Conservation (phyloP, 2,888 invertebrate species). For the Dryobota labecula region DNA sequence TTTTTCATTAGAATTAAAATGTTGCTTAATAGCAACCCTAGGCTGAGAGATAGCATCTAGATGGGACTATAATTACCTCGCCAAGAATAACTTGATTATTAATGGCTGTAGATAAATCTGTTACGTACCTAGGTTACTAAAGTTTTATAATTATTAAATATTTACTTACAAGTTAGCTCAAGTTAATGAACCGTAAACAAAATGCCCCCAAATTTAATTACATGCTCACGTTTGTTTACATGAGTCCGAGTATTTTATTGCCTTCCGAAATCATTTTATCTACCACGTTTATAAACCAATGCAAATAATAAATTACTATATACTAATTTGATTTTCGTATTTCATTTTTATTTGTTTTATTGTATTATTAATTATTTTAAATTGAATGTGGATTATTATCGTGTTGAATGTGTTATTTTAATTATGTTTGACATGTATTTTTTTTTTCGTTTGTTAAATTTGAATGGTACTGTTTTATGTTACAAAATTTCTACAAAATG, state of each 20-base stretch:
- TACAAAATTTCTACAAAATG: too few species aligned
- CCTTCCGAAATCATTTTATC: constrained; percentile 14
- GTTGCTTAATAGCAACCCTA: constrained; percentile 17
- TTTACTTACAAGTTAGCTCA: constrained; percentile 1
- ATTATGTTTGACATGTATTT: too few species aligned
- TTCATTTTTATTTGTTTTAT: too few species aligned
- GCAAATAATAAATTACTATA: too few species aligned
- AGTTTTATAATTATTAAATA: constrained; percentile 13
- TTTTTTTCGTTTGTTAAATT: too few species aligned
- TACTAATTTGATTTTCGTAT: too few species aligned
- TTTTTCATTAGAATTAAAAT: constrained; percentile 17
- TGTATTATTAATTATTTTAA: too few species aligned
- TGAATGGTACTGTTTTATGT: too few species aligned
- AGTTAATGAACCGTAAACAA: constrained; percentile 36
- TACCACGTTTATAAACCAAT: not conserved
- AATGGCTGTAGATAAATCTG: constrained; percentile 38
- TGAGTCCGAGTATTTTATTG: constrained; percentile 3
- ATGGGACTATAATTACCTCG: constrained; percentile 64
- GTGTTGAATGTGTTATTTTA: too few species aligned
- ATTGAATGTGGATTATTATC: too few species aligned
- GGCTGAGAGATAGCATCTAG: constrained; percentile 62
- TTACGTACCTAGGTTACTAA: constrained; percentile 24
- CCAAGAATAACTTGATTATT: constrained; percentile 62
- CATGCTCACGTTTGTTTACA: constrained; percentile 20
- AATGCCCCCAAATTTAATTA: constrained; percentile 24